These are phyloP conservation scores for Epinephelus cyanopodus DNA, from an alignment of 2,113 vertebrate genomes.

Conservation along the genomic window DNA sequence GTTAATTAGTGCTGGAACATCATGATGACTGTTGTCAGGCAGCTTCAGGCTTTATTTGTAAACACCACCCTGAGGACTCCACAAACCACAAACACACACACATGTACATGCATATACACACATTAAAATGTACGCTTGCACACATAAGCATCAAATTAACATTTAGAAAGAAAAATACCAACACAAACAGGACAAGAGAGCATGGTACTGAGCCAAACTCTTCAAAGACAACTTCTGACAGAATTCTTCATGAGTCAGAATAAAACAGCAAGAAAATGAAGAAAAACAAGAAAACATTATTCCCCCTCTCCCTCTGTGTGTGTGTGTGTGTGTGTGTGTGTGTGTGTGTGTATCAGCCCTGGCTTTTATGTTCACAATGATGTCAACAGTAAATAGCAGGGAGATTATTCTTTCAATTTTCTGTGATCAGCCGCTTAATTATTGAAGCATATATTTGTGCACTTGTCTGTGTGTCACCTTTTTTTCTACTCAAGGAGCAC, in stretches of 20 bases:
- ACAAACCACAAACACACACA: constrained; percentile 10
- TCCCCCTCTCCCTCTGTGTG: constrained; percentile 8
- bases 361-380: constrained; percentile 64
- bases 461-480: constrained; percentile 26
- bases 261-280: constrained; percentile 66
- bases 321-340: constrained; percentile 20
- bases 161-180: constrained; percentile 77
- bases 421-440: constrained; percentile 69
- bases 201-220: constrained; percentile 59
- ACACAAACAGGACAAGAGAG: constrained; percentile 78
- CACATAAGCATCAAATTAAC: constrained; percentile 66
- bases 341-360: constrained; percentile 7
- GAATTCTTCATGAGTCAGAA: constrained; percentile 79
- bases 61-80: constrained; percentile 58
- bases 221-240: constrained; percentile 81
- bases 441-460: constrained; percentile 50
- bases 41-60: constrained; percentile 58
- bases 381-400: constrained; percentile 60
- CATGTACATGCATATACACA: constrained; percentile 1
- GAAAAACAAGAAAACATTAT: constrained; percentile 68
- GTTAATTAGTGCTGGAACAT: constrained; percentile 68
- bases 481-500: constrained; percentile 23
- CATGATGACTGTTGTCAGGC: constrained; percentile 55
- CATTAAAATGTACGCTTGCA: not conserved
- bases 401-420: constrained; percentile 61